Evolutionary conservation across 53 echinoderm and acorn worm genomes (phyloP), one percentile per base, ranked within the genome.

Genomic region (Antedon mediterranea): DNA sequence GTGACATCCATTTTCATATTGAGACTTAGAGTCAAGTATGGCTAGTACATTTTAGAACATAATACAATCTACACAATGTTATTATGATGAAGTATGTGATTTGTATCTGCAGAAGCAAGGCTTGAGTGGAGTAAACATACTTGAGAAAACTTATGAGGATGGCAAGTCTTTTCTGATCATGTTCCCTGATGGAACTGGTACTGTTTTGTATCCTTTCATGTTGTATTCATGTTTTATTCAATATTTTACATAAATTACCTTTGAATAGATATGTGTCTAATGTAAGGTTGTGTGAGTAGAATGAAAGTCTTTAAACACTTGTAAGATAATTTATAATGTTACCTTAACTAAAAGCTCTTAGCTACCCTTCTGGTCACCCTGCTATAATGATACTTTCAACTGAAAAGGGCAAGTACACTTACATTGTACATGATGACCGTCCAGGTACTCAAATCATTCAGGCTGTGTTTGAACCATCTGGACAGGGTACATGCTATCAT

Each of bases 121-220:
- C 11, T 71, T 73, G n/a, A 75, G 78, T 34, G 77, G 82, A 42
- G 86, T 80, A 11, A 83, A 85, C 23, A 86, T 90, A 0, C 76
- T 92, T 28, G 74, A 81, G 82, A 93, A 86, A 34, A 82, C 79
- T 32, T 93, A 93, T 72, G 72, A 81, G 1, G 80, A 76, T 71
- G 98, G 98, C 34, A 72, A 90, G 74, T 33, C 82, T 28, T 98
- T 98, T 76, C 80, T 98, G 92, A 74, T 92, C 31, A 86, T 92
- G 92, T 98, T 98, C 86, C 84, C 88, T 43, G 98, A 98, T 83
- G 92, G 98, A 44, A 93, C 92, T 0, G 98, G 98, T 77, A 93
- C 88, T 33, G 90, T 93, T 43, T 98, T 88, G 98, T 98, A 98
- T 98, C 98, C 98, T 97, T 89, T n/a, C n/a, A n/a, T n/a, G n/a